Base-by-base conservation (phyloP, 2,113 vertebrate species). In the Martes martes region DNA sequence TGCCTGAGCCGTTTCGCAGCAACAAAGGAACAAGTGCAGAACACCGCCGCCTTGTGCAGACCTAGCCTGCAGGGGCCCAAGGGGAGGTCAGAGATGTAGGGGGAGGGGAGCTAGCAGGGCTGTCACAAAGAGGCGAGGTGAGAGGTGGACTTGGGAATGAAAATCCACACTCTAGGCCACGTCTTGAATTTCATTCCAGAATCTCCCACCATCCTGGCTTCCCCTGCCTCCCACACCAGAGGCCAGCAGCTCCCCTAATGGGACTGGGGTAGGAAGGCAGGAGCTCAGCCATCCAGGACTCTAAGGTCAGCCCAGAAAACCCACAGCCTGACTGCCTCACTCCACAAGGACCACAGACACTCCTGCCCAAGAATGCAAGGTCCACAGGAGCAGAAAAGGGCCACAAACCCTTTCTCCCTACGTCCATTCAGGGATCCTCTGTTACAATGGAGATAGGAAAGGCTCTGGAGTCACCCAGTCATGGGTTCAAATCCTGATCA, bases 1-100 rank as follows among this genome's bases (percentile, higher is more conserved):
- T 98, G 97, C 95, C 47, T 83, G 92, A 98, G 97, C 95, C 84
- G 98, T 98, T 97, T 98, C 98, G 93, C 98, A 96, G 98, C 98
- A 98, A 98, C 98, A 98, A 98, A 98, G 98, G 97, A 97, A 95
- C 97, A 98, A 97, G 94, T 95, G 97, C 97, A 92, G 97, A 98
- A 95, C 88, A 94, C 97, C 28, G 93, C 98, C 36, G 82, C 95
- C 91, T 86, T 94, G 95, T 96, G 95, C 98, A 97, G 97, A 95
- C 76, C 0, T 36, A 97, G 94, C 84, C 92, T 93, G 87, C 96
- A 84, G 69, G 94, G 97, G 97, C 96, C 97, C 95, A 45, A 85
- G 84, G 90, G 80, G 95, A 98, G 95, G 92, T 65, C 92, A 85
- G 84, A 90, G 94, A 63, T 55, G 52, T 3, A 23, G 92, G 90